Percentiles rank a stretch among this genome's conserved stretches.
phyloP scores from a whole-genome alignment of 2,888 invertebrate genomes.

The Cancer borealis region DNA sequence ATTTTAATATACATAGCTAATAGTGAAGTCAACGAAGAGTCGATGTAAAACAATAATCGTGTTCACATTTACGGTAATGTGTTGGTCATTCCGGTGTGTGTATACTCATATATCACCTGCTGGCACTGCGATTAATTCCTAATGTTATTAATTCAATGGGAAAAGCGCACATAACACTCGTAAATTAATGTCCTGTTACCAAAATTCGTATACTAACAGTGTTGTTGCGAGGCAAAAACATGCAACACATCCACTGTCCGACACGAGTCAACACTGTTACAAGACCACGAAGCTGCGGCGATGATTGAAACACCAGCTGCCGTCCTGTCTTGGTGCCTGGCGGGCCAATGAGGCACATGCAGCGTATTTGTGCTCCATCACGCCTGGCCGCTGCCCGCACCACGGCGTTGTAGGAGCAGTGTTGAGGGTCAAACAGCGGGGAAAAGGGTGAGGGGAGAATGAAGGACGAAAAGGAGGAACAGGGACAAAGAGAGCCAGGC shows the following conservation, averaged over 20 bases:
- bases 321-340: not conserved
- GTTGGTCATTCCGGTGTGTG: not conserved
- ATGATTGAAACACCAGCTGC: not conserved
- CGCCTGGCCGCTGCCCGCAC: slow-evolving; percentile 7
- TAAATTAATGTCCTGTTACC: not conserved
- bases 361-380: slow-evolving; percentile 18
- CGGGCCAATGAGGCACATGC: not conserved
- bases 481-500: not conserved
- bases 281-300: not conserved
- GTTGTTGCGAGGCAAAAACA: not conserved
- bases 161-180: not conserved
- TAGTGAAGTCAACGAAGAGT: not conserved
- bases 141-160: not conserved
- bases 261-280: not conserved
- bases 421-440: not conserved
- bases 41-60: not conserved
- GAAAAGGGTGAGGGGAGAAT: not conserved
- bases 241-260: not conserved
- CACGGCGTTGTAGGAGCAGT: not conserved
- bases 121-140: not conserved
- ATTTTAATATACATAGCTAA: not conserved
- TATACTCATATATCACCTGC: not conserved
- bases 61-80: not conserved
- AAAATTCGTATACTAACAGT: not conserved
- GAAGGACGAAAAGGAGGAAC: not conserved